These are phyloP conservation scores for Nysson spinosus DNA, from an alignment of 2,888 invertebrate species.

Conservation along the genomic window DNA sequence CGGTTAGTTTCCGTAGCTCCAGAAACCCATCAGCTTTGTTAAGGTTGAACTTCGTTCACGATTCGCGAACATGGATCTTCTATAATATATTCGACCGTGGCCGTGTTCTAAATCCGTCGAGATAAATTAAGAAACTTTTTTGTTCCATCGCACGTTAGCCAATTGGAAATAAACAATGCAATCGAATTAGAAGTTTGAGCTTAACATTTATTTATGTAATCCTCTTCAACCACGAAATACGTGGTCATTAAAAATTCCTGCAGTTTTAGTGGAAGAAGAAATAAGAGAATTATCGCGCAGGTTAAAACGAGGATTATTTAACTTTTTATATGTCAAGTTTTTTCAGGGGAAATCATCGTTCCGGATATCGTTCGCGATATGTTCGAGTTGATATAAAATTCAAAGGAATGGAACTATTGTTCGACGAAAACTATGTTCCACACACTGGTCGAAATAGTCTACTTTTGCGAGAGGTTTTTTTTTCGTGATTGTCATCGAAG, in stretches of 20 bases:
- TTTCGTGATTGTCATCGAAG: slow-evolving; percentile 12
- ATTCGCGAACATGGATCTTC: no score
- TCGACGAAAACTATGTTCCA: slow-evolving; percentile 12
- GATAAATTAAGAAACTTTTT: no score
- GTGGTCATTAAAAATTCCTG: slow-evolving; percentile 38
- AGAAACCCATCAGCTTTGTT: no score
- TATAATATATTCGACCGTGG: no score
- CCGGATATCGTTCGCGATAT: slow-evolving; percentile 2
- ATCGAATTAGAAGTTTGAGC: slow-evolving; percentile 3
- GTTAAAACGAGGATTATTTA: slow-evolving; percentile 12
- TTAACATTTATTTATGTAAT: background rate
- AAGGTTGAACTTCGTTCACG: no score
- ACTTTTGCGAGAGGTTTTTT: no score
- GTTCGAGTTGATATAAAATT: slow-evolving; percentile 11
- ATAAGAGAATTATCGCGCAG: slow-evolving; percentile 19
- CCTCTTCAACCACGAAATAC: background rate
- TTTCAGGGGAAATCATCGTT: no score
- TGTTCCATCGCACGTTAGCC: background rate
- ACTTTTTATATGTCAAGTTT: no score
- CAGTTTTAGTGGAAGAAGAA: slow-evolving; percentile 10
- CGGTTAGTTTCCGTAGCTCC: no score
- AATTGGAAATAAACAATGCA: slow-evolving; percentile 13
- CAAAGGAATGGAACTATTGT: slow-evolving; percentile 1
- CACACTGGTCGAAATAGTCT: no score
- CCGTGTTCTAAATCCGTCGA: no score